Evolutionary conservation across 2,113 vertebrate genomes (phyloP).

Genomic region (Hyaena hyaena): DNA sequence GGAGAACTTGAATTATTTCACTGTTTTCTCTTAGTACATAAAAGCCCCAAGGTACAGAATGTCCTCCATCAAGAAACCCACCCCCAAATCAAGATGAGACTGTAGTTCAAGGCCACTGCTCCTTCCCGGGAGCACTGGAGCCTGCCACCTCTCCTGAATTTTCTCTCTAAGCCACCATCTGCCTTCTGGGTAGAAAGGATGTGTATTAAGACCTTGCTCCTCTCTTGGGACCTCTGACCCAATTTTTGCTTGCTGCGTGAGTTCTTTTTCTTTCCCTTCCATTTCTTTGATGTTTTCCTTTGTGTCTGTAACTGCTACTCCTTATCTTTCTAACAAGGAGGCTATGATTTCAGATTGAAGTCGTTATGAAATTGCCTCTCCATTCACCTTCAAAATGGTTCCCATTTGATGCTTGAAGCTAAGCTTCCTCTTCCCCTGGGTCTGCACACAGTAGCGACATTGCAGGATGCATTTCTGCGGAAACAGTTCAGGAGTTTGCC

Average conservation of each 20-base stretch:
- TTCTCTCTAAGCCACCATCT: background rate
- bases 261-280: background rate
- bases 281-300: background rate
- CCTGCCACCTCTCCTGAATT: background rate
- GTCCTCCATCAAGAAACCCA: background rate
- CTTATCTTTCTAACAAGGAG: background rate
- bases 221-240: background rate
- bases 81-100: background rate
- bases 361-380: background rate
- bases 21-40: background rate
- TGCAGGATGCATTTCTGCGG: background rate
- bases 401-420: background rate
- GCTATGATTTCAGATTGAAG: background rate
- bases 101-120: background rate
- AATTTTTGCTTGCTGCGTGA: background rate
- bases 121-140: too few species aligned
- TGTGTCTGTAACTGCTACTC: background rate
- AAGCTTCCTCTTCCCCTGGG: background rate
- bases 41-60: background rate
- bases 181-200: background rate
- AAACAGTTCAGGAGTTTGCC: background rate
- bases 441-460: fast-evolving
- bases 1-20: background rate
- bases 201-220: background rate
- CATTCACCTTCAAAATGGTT: background rate